phyloP scores from a whole-genome alignment of 2,888 invertebrate species.

The Xiphydria camelus region DNA sequence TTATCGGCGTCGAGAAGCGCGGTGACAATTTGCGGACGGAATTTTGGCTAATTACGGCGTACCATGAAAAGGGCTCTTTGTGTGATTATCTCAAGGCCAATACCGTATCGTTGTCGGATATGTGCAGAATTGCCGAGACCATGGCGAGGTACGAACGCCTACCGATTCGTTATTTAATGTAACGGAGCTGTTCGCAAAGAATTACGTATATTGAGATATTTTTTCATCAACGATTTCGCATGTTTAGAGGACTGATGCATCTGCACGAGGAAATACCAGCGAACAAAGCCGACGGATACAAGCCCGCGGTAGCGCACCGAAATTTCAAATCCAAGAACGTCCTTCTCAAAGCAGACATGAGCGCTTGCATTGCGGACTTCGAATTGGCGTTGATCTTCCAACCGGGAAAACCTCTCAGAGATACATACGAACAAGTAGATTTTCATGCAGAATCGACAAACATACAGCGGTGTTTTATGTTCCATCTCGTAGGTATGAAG shows the following conservation, averaged over 20 bases:
- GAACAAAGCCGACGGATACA: slow-evolving; percentile 65
- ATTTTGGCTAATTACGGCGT: slow-evolving; percentile 91
- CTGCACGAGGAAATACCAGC: slow-evolving; percentile 88
- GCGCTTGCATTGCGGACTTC: slow-evolving; percentile 92
- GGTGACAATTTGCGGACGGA: slow-evolving; percentile 79
- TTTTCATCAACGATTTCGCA: too few species aligned
- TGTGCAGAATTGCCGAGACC: slow-evolving; percentile 78
- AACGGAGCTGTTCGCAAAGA: neutral
- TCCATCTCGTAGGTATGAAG: neutral
- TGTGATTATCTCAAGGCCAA: slow-evolving; percentile 90
- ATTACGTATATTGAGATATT: neutral
- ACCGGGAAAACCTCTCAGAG: slow-evolving; percentile 79
- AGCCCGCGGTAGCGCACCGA: slow-evolving; percentile 90
- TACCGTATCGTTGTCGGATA: slow-evolving; percentile 77
- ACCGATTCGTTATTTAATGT: too few species aligned
- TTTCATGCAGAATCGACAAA: neutral
- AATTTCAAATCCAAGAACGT: slow-evolving; percentile 97
- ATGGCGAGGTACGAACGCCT: slow-evolving; percentile 71
- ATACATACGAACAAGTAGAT: slow-evolving; percentile 90
- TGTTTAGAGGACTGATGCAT: slow-evolving; percentile 76
- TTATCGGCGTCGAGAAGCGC: slow-evolving; percentile 82
- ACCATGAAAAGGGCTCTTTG: slow-evolving; percentile 85
- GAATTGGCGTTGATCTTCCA: slow-evolving; percentile 88
- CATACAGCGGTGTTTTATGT: neutral
- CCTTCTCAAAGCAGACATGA: slow-evolving; percentile 79